Percentiles rank a stretch among this genome's conserved stretches.
Evolutionary conservation across 2,888 invertebrate genomes (phyloP).

Genomic region (Trachelus iudaicus): DNA sequence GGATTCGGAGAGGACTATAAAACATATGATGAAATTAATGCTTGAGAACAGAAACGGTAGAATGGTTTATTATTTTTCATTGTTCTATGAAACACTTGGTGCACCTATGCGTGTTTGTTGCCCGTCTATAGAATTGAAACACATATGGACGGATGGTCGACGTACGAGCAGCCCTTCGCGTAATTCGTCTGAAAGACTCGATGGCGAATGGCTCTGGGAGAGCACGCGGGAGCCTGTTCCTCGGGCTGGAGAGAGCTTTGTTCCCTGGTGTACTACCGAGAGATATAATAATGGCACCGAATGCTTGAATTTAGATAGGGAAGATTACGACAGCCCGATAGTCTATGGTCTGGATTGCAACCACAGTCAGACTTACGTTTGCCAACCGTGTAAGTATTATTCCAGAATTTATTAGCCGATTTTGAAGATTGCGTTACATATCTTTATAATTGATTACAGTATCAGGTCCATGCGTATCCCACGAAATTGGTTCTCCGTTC

Average conservation of each 20-base stretch:
- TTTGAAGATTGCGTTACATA: background rate
- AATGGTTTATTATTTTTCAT: background rate
- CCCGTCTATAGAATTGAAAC: constrained; percentile 27
- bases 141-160: constrained; percentile 34
- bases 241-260: constrained; percentile 17
- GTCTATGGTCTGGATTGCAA: constrained; percentile 39
- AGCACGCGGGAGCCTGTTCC: constrained; percentile 21
- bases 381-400: constrained; percentile 35
- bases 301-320: constrained; percentile 43
- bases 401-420: background rate
- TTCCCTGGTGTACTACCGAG: constrained; percentile 36
- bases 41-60: constrained; percentile 30
- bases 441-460: background rate
- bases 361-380: constrained; percentile 35
- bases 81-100: background rate
- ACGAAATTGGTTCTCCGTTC: background rate
- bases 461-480: background rate
- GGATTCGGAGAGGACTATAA: constrained; percentile 29
- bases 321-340: constrained; percentile 32
- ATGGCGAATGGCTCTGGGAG: constrained; percentile 31
- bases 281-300: constrained; percentile 13
- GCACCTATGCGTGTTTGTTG: background rate
- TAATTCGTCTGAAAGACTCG: background rate
- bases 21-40: constrained; percentile 33
- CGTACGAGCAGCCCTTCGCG: background rate